Percentiles rank a stretch among this genome's conserved stretches.
Evolutionary conservation across 2,113 vertebrate species (phyloP).

Genomic region (Murina feae): DNA sequence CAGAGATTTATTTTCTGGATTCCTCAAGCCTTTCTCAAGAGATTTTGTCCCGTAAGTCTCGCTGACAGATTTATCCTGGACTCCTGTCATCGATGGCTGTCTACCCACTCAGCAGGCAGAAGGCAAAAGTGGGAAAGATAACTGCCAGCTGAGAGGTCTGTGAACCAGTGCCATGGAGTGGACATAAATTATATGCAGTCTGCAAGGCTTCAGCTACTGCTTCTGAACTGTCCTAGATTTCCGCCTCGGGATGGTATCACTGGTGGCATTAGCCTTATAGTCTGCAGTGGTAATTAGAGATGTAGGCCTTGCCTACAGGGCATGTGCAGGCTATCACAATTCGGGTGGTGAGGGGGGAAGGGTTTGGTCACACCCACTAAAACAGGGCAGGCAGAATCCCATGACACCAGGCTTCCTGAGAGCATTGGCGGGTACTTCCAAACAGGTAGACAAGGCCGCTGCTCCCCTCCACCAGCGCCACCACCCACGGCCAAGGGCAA

Average conservation of each 20-base stretch:
- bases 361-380: neutral
- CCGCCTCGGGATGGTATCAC: conserved; percentile 76
- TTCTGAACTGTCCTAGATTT: conserved; percentile 75
- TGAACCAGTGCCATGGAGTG: conserved; percentile 83
- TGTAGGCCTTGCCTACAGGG: neutral
- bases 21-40: conserved; percentile 74
- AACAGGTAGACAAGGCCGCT: neutral
- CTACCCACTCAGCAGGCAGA: conserved; percentile 83
- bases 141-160: conserved; percentile 82
- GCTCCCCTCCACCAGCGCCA: accelerated
- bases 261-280: conserved; percentile 69
- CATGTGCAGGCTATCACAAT: neutral
- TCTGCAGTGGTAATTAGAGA: conserved; percentile 43
- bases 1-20: conserved; percentile 79
- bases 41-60: conserved; percentile 80
- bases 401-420: neutral
- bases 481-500: neutral
- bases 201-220: conserved; percentile 69
- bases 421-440: neutral
- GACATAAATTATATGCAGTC: conserved; percentile 86
- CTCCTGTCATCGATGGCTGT: conserved; percentile 78
- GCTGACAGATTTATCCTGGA: conserved; percentile 84
- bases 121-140: conserved; percentile 79
- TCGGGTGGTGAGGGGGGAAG: neutral
- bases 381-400: neutral